phyloP scores from a whole-genome alignment of 2,797 vertebrate species.

The Varecia variegata region DNA sequence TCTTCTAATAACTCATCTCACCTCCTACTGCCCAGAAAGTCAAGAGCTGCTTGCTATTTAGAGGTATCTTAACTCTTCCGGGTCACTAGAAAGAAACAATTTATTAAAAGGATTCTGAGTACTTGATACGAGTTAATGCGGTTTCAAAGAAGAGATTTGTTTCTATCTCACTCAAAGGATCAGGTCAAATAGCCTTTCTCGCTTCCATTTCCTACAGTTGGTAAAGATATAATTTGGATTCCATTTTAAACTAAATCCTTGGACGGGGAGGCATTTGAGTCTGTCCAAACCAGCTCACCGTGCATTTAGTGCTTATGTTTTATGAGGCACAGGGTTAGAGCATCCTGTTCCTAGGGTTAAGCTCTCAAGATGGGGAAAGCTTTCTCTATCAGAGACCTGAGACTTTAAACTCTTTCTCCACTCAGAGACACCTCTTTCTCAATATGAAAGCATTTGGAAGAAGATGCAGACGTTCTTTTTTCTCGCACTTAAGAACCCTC shows the following conservation, averaged over 20 bases:
- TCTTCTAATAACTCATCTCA: constrained; percentile 24
- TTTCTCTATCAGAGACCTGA: constrained; percentile 62
- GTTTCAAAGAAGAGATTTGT: constrained; percentile 74
- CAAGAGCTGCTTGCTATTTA: constrained; percentile 46
- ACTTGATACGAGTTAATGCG: constrained; percentile 71
- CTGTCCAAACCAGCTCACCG: background rate
- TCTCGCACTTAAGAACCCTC: constrained; percentile 59
- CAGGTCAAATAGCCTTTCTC: constrained; percentile 65
- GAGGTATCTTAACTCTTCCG: constrained; percentile 71
- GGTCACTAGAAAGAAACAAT: constrained; percentile 65
- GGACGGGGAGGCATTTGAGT: constrained; percentile 31
- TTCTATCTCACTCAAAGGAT: constrained; percentile 71
- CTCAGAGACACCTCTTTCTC: constrained; percentile 36
- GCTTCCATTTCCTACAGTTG: constrained; percentile 64
- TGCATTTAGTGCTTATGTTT: constrained; percentile 58
- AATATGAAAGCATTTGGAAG: constrained; percentile 62
- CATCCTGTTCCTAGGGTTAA: constrained; percentile 63
- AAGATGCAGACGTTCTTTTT: constrained; percentile 63
- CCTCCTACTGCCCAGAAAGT: background rate
- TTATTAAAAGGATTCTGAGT: constrained; percentile 71
- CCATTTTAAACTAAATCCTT: constrained; percentile 74
- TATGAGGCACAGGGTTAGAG: constrained; percentile 47
- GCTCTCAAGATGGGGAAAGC: constrained; percentile 66
- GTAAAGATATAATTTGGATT: constrained; percentile 69
- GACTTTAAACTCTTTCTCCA: constrained; percentile 62